Percentiles rank a stretch among this genome's conserved stretches.
phyloP scores from a whole-genome alignment of 2,888 invertebrate species.

The Rhyacophila evoluta region DNA sequence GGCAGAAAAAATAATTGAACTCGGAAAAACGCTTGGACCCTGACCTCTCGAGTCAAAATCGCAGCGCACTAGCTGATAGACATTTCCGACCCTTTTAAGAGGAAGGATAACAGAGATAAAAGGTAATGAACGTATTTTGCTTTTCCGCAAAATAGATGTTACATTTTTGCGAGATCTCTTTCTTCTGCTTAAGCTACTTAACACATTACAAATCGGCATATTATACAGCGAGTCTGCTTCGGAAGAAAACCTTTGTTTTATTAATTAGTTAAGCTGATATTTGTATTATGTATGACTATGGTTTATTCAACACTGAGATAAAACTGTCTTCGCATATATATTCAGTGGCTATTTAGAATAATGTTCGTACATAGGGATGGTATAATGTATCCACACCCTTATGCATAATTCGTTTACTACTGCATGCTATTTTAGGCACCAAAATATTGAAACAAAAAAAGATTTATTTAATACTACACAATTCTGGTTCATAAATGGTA shows the following conservation, averaged over 20 bases:
- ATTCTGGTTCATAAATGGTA: too few species aligned
- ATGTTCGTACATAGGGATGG: too few species aligned
- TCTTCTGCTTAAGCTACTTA: constrained; percentile 1
- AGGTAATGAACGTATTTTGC: constrained; percentile 22
- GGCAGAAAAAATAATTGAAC: background rate
- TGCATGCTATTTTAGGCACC: too few species aligned
- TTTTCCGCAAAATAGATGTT: constrained; percentile 20
- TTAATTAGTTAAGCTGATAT: background rate
- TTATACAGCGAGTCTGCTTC: background rate
- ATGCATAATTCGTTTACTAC: too few species aligned
- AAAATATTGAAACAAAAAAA: too few species aligned
- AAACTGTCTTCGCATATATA: too few species aligned
- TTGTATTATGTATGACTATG: background rate
- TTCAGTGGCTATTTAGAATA: too few species aligned
- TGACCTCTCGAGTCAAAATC: constrained; percentile 16
- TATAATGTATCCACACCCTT: too few species aligned
- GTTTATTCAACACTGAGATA: background rate
- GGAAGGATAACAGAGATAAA: constrained; percentile 14
- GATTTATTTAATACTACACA: too few species aligned
- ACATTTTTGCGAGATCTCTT: constrained; percentile 9
- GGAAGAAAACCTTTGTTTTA: background rate
- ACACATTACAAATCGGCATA: constrained; percentile 22
- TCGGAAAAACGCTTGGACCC: background rate
- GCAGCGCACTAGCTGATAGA: constrained; percentile 8
- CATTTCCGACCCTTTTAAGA: constrained; percentile 19